Percentiles rank a stretch among this genome's conserved stretches.
Evolutionary conservation across 2,888 invertebrate genomes (phyloP).

Genomic region (Synergus umbraculus): DNA sequence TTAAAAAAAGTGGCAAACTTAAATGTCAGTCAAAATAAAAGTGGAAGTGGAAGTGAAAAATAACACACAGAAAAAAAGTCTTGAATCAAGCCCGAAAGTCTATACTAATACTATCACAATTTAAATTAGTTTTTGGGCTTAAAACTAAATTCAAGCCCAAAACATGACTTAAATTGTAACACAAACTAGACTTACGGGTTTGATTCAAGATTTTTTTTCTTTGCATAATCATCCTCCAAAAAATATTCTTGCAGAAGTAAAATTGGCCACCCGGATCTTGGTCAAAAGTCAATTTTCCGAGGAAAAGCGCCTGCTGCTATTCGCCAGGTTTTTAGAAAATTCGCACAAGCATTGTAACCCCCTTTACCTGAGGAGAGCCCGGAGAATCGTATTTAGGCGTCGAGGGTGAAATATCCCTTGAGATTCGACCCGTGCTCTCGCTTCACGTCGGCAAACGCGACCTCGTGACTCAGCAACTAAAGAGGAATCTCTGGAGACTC

Average conservation of each 20-base stretch:
- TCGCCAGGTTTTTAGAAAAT: constrained; percentile 10
- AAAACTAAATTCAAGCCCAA: no score
- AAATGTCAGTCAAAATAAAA: no score
- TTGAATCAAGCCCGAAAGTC: no score
- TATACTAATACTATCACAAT: no score
- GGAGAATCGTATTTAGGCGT: constrained; percentile 27
- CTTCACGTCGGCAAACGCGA: constrained; percentile 61
- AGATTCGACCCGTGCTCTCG: constrained; percentile 29
- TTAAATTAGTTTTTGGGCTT: no score
- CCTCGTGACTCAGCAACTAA: constrained; percentile 72
- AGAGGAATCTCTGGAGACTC: constrained; percentile 71
- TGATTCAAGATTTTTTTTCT: no score
- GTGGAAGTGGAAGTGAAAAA: no score
- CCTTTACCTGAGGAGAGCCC: constrained; percentile 29
- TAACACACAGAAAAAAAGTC: no score
- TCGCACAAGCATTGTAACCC: constrained; percentile 17
- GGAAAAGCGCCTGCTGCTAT: constrained; percentile 7
- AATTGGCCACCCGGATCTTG: neutral
- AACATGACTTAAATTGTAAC: no score
- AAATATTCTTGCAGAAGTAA: no score
- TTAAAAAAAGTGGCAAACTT: no score
- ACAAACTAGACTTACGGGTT: no score
- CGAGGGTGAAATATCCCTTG: constrained; percentile 28
- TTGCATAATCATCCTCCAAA: neutral
- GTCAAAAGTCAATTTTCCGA: neutral